Conservation (phyloP, 2,888 invertebrate genomes). For the Dyspetes luteomarginatus region DNA sequence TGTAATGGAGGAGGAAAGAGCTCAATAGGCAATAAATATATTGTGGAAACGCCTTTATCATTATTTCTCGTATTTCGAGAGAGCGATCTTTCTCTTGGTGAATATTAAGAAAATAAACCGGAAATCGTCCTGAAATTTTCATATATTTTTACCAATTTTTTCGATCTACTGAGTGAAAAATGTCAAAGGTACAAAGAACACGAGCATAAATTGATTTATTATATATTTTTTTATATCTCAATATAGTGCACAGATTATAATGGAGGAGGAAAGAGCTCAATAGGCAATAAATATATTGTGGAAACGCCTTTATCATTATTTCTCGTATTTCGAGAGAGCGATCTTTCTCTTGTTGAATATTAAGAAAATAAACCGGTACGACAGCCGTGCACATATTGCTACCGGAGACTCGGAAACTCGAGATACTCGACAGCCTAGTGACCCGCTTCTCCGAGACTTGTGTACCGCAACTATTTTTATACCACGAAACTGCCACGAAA, state of each 20-base stretch:
- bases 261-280: background rate
- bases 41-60: too few species aligned
- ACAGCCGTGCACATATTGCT: slow-evolving; percentile 64
- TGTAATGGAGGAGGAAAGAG: too few species aligned
- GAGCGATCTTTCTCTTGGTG: too few species aligned
- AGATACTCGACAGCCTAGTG: slow-evolving; percentile 79
- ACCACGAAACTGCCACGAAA: slow-evolving; percentile 76
- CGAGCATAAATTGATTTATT: too few species aligned
- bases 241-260: background rate
- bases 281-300: background rate
- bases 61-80: too few species aligned
- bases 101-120: too few species aligned
- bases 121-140: too few species aligned
- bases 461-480: slow-evolving; percentile 81
- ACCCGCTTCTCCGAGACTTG: slow-evolving; percentile 80
- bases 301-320: background rate
- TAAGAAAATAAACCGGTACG: slow-evolving; percentile 37
- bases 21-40: too few species aligned
- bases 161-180: too few species aligned
- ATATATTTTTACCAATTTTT: too few species aligned
- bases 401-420: slow-evolving; percentile 73
- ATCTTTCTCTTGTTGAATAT: slow-evolving; percentile 19
- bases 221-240: background rate
- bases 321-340: slow-evolving; percentile 20
- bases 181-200: too few species aligned